These are phyloP conservation scores for Lepilemur ruficaudatus DNA, from an alignment of 2,797 vertebrate genomes.

Conservation along the genomic window DNA sequence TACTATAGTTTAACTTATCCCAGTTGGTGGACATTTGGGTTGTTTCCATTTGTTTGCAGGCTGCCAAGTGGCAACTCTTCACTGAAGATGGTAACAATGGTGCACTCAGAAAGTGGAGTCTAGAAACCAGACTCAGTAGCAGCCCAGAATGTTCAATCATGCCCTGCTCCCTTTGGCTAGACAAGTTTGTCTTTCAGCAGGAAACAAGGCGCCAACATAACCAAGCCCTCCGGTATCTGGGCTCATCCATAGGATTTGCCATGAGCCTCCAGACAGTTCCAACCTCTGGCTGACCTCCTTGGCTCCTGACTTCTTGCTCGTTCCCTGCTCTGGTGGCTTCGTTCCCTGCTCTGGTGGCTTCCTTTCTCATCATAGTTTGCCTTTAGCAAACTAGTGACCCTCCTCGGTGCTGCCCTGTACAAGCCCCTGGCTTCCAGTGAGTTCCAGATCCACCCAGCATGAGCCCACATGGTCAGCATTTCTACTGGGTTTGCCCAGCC, in stretches of 20 bases:
- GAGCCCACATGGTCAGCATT: not conserved
- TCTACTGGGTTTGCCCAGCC: not conserved
- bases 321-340: not conserved
- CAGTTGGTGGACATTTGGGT: not conserved
- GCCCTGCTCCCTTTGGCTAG: not conserved
- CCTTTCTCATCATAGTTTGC: not conserved
- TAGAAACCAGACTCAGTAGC: not conserved
- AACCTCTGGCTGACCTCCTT: not conserved
- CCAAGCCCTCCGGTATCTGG: not conserved
- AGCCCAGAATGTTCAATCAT: not conserved
- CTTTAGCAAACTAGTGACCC: not conserved
- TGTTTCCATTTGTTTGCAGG: not conserved
- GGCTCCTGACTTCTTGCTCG: not conserved
- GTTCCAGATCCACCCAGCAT: not conserved
- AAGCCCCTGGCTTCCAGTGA: not conserved
- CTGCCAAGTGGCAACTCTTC: not conserved
- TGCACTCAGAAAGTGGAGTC: not conserved
- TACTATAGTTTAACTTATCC: not conserved
- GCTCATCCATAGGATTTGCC: not conserved
- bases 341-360: not conserved
- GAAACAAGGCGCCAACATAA: not conserved
- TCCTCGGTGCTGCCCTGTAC: not conserved
- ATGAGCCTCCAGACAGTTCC: not conserved
- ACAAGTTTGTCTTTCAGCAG: not conserved
- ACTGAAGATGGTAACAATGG: not conserved